Conservation (phyloP, 1,140 invertebrate genomes). For the Latrodectus geometricus region DNA sequence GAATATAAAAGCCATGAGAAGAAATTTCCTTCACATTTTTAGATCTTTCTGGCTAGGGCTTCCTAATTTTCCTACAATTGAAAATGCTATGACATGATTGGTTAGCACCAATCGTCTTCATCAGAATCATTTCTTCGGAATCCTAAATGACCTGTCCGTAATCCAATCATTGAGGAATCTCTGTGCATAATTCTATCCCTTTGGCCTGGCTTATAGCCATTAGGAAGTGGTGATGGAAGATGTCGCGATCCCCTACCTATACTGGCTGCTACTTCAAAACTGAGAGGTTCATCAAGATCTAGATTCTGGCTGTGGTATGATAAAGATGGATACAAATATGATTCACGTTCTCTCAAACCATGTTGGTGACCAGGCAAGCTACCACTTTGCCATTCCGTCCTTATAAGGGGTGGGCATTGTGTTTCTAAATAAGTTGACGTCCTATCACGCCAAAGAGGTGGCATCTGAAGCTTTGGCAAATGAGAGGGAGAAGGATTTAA, state of each 20-base stretch:
- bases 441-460: constrained; percentile 57
- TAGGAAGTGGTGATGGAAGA: constrained; percentile 85
- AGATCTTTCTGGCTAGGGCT: constrained; percentile 30
- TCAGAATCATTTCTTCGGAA: constrained; percentile 48
- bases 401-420: constrained; percentile 37
- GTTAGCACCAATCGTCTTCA: constrained; percentile 62
- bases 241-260: constrained; percentile 83
- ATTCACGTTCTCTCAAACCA: constrained; percentile 20
- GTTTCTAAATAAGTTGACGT: constrained; percentile 50
- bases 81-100: constrained; percentile 53
- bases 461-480: constrained; percentile 60
- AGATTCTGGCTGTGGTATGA: constrained; percentile 38
- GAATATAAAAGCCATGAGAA: constrained; percentile 7
- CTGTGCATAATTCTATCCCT: constrained; percentile 35
- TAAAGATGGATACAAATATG: constrained; percentile 35
- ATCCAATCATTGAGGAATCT: constrained; percentile 23
- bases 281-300: constrained; percentile 72
- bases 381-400: constrained; percentile 38
- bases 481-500: constrained; percentile 93
- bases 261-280: constrained; percentile 89
- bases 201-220: constrained; percentile 80
- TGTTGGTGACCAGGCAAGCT: constrained; percentile 19
- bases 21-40: constrained; percentile 17
- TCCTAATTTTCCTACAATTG: constrained; percentile 43
- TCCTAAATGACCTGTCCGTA: constrained; percentile 48